Evolutionary conservation across 2,113 vertebrate genomes (phyloP).

Genomic region (Crotophaga sulcirostris): DNA sequence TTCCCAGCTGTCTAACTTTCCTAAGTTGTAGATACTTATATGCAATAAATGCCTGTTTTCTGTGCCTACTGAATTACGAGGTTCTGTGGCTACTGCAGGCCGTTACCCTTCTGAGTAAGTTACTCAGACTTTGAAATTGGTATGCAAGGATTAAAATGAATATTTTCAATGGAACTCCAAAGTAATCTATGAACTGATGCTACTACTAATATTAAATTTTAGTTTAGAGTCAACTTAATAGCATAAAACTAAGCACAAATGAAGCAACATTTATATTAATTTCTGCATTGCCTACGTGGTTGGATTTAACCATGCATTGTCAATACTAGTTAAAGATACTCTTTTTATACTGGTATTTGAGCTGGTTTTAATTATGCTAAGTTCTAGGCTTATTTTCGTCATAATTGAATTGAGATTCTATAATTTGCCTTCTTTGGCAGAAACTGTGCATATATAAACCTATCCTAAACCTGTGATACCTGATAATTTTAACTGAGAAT

Average conservation of each 20-base stretch:
- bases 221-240: not conserved
- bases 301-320: not conserved
- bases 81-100: not conserved
- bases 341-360: not conserved
- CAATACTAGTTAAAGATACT: not conserved
- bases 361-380: not conserved
- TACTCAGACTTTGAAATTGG: not conserved
- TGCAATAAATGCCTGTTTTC: conserved; percentile 12
- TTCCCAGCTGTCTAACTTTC: not conserved
- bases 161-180: not conserved
- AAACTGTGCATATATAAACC: not conserved
- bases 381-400: not conserved
- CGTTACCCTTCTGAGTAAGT: not conserved
- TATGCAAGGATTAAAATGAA: not conserved
- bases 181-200: not conserved
- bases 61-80: not conserved
- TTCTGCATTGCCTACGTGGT: not conserved
- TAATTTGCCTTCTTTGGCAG: not conserved
- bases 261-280: not conserved
- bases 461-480: not conserved
- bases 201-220: not conserved
- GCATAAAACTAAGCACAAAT: not conserved
- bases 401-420: not conserved
- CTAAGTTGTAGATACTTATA: not conserved
- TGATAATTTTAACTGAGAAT: not conserved